Conservation (phyloP, 2,113 vertebrate species). For the Canis aureus region DNA sequence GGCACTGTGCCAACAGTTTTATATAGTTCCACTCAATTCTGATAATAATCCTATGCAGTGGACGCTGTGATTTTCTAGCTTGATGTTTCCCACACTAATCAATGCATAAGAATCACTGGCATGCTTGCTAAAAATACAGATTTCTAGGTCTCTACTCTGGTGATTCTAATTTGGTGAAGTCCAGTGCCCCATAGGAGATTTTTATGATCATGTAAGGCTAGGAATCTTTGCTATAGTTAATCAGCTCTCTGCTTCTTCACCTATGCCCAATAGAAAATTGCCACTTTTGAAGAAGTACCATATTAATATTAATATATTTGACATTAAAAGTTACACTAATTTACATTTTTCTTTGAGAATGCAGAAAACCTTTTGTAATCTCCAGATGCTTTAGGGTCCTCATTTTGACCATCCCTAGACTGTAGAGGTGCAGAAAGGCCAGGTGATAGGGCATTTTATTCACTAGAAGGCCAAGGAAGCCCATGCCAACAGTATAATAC, state of each 20-base stretch:
- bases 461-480: neutral
- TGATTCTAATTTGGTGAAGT: slow-evolving; percentile 10
- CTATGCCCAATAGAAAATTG: neutral
- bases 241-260: neutral
- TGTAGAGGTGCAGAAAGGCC: neutral
- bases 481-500: neutral
- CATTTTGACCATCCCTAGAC: neutral
- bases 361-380: slow-evolving; percentile 26
- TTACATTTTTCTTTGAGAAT: slow-evolving; percentile 21
- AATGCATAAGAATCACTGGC: neutral
- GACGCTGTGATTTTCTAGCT: neutral
- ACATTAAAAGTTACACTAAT: neutral
- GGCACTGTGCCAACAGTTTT: neutral
- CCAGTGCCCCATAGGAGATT: neutral
- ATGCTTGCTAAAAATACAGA: neutral
- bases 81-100: neutral
- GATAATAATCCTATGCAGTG: neutral
- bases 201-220: neutral
- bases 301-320: slow-evolving; percentile 19
- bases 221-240: neutral
- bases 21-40: slow-evolving; percentile 15
- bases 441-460: neutral
- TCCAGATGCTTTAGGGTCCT: neutral
- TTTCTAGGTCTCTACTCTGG: neutral
- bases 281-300: neutral